These are phyloP conservation scores for Pararge aegeria DNA, from an alignment of 1,140 invertebrate species.

Conservation along the genomic window DNA sequence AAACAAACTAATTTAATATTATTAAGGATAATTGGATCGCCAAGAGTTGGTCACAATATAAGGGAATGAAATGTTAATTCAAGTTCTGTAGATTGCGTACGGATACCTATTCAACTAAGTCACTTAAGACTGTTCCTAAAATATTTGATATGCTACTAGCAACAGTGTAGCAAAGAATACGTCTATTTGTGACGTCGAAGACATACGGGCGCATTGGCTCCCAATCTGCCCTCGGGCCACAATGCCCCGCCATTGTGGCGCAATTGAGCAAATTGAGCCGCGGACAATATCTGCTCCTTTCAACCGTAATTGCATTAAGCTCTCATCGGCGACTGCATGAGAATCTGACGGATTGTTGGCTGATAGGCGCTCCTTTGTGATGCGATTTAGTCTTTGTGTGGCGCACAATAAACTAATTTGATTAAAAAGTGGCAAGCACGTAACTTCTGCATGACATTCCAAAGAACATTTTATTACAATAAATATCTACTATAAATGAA, in stretches of 20 bases:
- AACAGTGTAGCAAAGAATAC: not conserved
- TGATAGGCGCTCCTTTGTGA: not conserved
- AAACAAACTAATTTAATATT: no score
- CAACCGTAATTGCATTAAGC: slow-evolving; percentile 5
- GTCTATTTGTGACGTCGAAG: not conserved
- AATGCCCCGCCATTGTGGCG: slow-evolving; percentile 3
- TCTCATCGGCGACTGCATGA: slow-evolving; percentile 2
- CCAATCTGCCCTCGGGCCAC: slow-evolving; percentile 2
- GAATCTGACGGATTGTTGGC: not conserved
- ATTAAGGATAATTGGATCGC: no score
- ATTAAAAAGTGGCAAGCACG: not conserved
- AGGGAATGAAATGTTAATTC: no score
- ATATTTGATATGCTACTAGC: no score
- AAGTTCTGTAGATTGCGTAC: no score
- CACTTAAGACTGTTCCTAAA: no score
- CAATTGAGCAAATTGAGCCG: slow-evolving; percentile 7
- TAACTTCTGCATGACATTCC: no score
- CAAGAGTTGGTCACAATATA: no score
- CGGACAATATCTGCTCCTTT: slow-evolving; percentile 11
- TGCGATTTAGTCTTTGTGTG: not conserved
- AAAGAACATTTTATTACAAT: no score
- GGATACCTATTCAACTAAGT: no score
- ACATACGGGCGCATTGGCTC: slow-evolving; percentile 7
- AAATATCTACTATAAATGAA: no score
- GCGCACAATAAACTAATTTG: not conserved